These are phyloP conservation scores for Amyelois transitella DNA, from an alignment of 1,140 invertebrate genomes.

Conservation along the genomic window DNA sequence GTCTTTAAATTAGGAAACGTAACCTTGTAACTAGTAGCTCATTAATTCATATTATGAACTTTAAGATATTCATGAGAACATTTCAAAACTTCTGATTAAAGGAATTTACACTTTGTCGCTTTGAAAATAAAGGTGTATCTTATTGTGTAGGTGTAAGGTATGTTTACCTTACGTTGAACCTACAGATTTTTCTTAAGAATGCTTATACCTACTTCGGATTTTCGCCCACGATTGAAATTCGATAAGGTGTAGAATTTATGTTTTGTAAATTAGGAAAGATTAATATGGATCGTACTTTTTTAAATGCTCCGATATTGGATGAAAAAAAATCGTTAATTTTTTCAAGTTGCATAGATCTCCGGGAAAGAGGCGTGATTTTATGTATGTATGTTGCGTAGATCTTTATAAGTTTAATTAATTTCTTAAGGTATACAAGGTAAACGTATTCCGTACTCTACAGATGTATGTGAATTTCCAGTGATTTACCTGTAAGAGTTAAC, in stretches of 20 bases:
- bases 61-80: slow-evolving; percentile 1
- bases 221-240: background rate
- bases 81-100: background rate
- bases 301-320: too few species aligned
- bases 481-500: too few species aligned
- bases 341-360: too few species aligned
- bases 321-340: too few species aligned
- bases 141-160: slow-evolving; percentile 2
- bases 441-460: too few species aligned
- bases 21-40: slow-evolving; percentile 6
- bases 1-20: slow-evolving; percentile 1
- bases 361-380: too few species aligned
- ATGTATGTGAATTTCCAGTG: too few species aligned
- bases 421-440: too few species aligned
- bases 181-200: background rate
- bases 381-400: too few species aligned
- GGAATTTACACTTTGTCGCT: background rate
- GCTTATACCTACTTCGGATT: background rate
- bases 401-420: too few species aligned
- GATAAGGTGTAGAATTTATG: background rate
- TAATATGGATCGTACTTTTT: background rate
- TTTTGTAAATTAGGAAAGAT: background rate
- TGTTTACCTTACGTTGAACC: background rate
- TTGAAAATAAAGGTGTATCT: background rate
- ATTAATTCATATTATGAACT: slow-evolving; percentile 6